Percentiles rank a stretch among this genome's conserved stretches.
phyloP scores from a whole-genome alignment of 2,888 invertebrate genomes.

The Autographa pulchrina region DNA sequence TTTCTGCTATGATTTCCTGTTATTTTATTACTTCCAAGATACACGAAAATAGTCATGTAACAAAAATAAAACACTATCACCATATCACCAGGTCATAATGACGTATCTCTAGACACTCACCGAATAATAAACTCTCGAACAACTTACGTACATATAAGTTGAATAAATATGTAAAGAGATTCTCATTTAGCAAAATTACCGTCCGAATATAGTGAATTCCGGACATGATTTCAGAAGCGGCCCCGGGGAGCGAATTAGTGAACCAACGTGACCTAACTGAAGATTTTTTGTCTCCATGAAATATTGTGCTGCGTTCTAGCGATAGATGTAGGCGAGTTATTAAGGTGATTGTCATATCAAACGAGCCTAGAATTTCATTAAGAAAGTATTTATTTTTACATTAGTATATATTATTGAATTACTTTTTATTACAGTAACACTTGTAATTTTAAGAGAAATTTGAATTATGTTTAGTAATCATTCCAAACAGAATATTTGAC shows the following conservation, averaged over 20 bases:
- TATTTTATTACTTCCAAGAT: no score
- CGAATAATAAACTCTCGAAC: slow-evolving; percentile 12
- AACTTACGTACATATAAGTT: slow-evolving; percentile 50
- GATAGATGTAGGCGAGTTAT: slow-evolving; percentile 19
- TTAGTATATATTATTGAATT: neutral
- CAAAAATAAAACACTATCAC: no score
- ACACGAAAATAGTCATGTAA: no score
- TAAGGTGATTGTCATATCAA: slow-evolving; percentile 8
- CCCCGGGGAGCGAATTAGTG: slow-evolving; percentile 84
- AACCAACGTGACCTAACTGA: slow-evolving; percentile 82
- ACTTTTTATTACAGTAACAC: neutral
- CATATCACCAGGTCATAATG: neutral
- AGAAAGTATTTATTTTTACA: neutral
- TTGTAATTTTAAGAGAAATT: no score
- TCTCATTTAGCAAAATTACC: slow-evolving; percentile 71
- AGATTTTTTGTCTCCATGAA: slow-evolving; percentile 81
- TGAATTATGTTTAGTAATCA: no score
- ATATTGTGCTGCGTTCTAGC: slow-evolving; percentile 69
- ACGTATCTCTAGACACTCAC: neutral
- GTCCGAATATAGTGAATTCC: slow-evolving; percentile 81
- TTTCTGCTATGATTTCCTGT: no score
- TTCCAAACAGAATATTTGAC: no score
- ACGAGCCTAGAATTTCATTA: neutral
- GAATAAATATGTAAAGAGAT: slow-evolving; percentile 68
- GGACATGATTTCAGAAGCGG: slow-evolving; percentile 78